Conservation (phyloP, 2,888 invertebrate genomes). For the Sinotaia quadrata region DNA sequence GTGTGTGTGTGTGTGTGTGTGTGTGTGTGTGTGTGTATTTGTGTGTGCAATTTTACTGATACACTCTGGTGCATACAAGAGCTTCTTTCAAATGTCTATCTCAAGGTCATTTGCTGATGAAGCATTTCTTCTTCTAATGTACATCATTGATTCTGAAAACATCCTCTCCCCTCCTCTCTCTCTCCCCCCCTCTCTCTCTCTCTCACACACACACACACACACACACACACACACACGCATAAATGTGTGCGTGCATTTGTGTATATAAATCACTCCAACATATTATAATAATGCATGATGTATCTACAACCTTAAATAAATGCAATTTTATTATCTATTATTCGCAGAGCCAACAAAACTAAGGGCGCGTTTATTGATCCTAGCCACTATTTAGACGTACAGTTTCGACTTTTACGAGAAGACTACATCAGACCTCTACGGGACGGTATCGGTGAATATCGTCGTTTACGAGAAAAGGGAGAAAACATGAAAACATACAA, state of each 20-base stretch:
- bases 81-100: too few species aligned
- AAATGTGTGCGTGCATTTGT: background rate
- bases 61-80: background rate
- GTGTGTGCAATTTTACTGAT: background rate
- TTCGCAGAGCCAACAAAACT: slow-evolving; percentile 33
- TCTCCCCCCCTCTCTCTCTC: too few species aligned
- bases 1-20: slow-evolving; percentile 11
- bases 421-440: slow-evolving; percentile 33
- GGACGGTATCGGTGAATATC: slow-evolving; percentile 27
- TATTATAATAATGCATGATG: too few species aligned
- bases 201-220: background rate
- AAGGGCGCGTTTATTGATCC: slow-evolving; percentile 4
- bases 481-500: slow-evolving; percentile 2
- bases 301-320: too few species aligned
- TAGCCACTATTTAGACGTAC: slow-evolving; percentile 34
- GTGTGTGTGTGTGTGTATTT: background rate
- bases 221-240: background rate
- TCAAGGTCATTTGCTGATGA: too few species aligned
- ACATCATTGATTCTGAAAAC: too few species aligned
- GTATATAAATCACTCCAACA: too few species aligned
- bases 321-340: too few species aligned
- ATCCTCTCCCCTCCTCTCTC: too few species aligned
- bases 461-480: background rate
- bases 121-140: too few species aligned
- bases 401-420: slow-evolving; percentile 31